A percentile compares a stretch with the other conserved stretches of the same genome.
Evolutionary conservation across 2,113 vertebrate species (phyloP).

Genomic region (Taxidea taxus): DNA sequence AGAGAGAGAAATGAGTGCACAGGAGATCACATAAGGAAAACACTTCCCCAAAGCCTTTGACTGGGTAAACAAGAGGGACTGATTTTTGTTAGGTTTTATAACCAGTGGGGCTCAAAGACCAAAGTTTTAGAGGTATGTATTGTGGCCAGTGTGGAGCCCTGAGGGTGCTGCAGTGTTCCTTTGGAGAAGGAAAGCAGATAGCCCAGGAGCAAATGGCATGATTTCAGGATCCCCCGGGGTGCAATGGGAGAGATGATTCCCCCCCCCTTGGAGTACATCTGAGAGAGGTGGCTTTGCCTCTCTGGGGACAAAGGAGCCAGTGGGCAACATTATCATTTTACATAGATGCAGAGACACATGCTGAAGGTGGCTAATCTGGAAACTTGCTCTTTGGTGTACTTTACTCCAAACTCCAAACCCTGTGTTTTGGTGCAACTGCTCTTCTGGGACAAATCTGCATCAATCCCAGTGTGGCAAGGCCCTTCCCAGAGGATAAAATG

Average conservation of each 20-base stretch:
- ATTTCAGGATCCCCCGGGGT: neutral
- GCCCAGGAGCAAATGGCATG: neutral
- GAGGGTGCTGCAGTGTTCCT: neutral
- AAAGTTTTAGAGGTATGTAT: neutral
- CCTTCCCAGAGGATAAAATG: neutral
- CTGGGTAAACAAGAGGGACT: neutral
- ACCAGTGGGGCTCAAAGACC: neutral
- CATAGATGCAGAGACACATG: neutral
- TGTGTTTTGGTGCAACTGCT: neutral
- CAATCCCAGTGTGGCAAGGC: neutral
- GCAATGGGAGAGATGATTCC: neutral
- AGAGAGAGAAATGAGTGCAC: neutral
- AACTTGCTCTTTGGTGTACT: neutral
- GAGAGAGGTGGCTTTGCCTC: neutral
- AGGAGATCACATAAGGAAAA: neutral
- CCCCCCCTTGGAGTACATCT: neutral
- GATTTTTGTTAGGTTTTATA: neutral
- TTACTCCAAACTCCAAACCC: neutral
- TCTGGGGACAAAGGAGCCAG: neutral
- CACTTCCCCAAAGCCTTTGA: neutral
- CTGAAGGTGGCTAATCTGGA: neutral
- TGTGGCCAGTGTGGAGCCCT: neutral
- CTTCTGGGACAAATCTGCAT: neutral
- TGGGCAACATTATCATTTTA: neutral
- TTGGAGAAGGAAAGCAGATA: neutral